phyloP scores from a whole-genome alignment of 2,797 vertebrate species.

The Sarcoramphus papa region DNA sequence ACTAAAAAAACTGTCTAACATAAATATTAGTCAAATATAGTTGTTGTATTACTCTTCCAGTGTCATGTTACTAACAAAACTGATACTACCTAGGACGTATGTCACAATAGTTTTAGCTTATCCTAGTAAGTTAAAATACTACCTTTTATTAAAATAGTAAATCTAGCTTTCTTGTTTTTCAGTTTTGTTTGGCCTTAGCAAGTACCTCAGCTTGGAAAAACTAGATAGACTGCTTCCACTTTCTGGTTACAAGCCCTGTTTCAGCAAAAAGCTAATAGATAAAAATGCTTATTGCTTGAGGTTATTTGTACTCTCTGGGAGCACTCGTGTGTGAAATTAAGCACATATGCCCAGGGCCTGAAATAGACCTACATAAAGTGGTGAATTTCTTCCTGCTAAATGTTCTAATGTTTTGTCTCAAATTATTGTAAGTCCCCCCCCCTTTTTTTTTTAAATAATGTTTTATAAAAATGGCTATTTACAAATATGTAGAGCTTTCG shows the following conservation, averaged over 20 bases:
- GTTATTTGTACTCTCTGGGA: neutral
- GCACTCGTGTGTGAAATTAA: neutral
- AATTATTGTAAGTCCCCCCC: neutral
- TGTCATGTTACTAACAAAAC: neutral
- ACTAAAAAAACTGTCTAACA: neutral
- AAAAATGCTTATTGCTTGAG: neutral
- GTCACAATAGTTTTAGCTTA: neutral
- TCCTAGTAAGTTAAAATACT: neutral
- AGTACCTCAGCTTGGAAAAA: neutral
- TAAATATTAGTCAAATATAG: neutral
- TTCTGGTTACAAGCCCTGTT: neutral
- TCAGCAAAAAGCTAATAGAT: neutral
- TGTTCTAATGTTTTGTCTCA: neutral
- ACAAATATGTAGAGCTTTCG: neutral
- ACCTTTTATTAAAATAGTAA: neutral
- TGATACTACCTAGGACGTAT: accelerated
- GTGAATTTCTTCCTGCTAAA: neutral
- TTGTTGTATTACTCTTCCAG: neutral
- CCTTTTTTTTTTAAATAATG: neutral
- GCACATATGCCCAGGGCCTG: neutral
- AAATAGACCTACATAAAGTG: neutral
- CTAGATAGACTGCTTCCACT: neutral
- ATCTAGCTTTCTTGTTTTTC: neutral
- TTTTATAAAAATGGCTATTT: neutral
- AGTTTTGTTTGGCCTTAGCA: neutral